Percentiles rank a stretch among this genome's conserved stretches.
Evolutionary conservation across 2,888 invertebrate species (phyloP).

Genomic region (Leucophenga montana): DNA sequence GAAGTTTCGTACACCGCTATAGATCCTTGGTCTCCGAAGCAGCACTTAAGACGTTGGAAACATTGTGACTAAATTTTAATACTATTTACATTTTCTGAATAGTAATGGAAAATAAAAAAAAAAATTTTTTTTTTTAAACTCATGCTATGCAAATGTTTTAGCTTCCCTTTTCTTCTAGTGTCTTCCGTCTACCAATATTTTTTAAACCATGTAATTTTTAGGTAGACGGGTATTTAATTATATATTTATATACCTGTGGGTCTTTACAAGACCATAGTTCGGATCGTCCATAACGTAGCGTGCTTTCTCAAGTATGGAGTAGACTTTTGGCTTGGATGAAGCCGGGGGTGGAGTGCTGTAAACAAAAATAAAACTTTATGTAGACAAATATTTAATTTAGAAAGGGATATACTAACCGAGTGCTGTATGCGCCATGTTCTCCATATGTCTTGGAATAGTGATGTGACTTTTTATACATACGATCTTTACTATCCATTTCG

Average conservation of each 20-base stretch:
- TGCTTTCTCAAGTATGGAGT: conserved; percentile 87
- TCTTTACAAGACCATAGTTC: conserved; percentile 76
- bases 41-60: too few species aligned
- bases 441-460: conserved; percentile 68
- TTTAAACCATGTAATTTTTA: too few species aligned
- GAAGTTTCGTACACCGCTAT: too few species aligned
- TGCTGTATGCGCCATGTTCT: conserved; percentile 62
- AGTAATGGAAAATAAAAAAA: too few species aligned
- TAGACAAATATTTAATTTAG: neutral
- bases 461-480: conserved; percentile 69
- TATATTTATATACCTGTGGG: conserved; percentile 62
- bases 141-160: too few species aligned
- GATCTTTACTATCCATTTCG: conserved; percentile 71
- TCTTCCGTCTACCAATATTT: too few species aligned
- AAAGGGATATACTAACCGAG: conserved; percentile 52
- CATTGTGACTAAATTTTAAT: too few species aligned
- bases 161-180: too few species aligned
- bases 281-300: conserved; percentile 85
- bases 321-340: conserved; percentile 83
- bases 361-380: neutral
- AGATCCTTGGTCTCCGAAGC: too few species aligned
- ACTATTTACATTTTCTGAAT: too few species aligned
- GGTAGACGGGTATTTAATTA: neutral
- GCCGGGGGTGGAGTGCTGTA: conserved; percentile 69
- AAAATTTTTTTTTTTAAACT: too few species aligned